A percentile compares a stretch with the other conserved stretches of the same genome.
phyloP scores from a whole-genome alignment of 1,140 invertebrate species.

The Cyphomyrmex costatus region DNA sequence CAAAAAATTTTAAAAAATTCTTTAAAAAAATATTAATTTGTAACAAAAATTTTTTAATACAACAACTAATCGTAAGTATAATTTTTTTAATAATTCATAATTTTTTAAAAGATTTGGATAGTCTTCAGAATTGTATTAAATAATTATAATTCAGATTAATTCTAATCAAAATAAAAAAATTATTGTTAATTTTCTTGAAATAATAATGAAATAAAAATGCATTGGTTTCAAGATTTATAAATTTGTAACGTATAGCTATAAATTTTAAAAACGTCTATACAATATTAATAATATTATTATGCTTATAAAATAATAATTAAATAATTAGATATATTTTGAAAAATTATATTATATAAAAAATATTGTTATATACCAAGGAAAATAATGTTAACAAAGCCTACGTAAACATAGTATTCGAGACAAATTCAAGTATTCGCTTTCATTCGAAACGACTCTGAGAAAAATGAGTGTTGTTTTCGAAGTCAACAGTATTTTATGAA shows the following conservation, averaged over 20 bases:
- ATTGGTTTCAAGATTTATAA: neutral
- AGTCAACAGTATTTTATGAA: conserved; percentile 23
- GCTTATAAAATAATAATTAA: neutral
- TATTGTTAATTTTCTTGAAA: neutral
- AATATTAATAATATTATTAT: neutral
- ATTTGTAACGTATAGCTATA: neutral
- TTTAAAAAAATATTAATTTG: neutral
- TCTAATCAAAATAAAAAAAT: neutral
- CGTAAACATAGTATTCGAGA: neutral
- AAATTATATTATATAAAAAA: neutral
- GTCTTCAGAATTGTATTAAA: neutral
- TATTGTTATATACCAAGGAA: neutral
- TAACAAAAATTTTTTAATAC: neutral
- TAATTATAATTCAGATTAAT: neutral
- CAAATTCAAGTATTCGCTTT: conserved; percentile 13
- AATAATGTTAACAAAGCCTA: neutral
- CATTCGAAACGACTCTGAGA: neutral
- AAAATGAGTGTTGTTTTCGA: conserved; percentile 32
- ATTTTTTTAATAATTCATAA: neutral
- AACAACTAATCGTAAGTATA: neutral
- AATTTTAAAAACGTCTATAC: neutral
- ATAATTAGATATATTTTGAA: neutral
- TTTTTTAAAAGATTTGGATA: neutral
- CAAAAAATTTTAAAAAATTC: neutral
- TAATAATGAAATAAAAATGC: neutral